These are phyloP conservation scores for Synanthedon tipuliformis DNA, from an alignment of 2,888 invertebrate species.

Conservation along the genomic window DNA sequence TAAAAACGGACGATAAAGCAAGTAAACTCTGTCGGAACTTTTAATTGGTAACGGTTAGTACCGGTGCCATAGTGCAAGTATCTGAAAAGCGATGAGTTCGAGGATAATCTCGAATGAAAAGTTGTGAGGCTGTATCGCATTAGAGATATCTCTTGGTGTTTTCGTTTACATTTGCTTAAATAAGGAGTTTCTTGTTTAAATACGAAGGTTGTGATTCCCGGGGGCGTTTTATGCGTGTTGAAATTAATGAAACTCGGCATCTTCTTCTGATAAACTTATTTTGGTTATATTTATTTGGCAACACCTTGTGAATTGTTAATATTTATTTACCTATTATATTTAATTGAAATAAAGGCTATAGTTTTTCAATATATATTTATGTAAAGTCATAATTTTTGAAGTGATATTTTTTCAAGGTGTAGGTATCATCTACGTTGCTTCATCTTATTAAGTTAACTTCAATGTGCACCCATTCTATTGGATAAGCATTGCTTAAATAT, in stretches of 20 bases:
- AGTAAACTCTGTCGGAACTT: not conserved
- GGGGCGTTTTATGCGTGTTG: constrained; percentile 1
- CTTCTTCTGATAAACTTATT: not conserved
- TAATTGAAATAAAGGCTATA: too few species aligned
- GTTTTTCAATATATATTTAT: too few species aligned
- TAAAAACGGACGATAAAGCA: not conserved
- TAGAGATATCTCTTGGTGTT: constrained; percentile 2
- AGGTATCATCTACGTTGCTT: too few species aligned
- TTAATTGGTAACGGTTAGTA: not conserved
- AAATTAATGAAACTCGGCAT: constrained; percentile 3
- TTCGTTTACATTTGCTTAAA: constrained; percentile 1
- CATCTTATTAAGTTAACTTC: too few species aligned
- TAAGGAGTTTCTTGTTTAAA: constrained; percentile 1
- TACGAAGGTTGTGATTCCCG: not conserved
- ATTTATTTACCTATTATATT: too few species aligned
- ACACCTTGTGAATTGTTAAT: too few species aligned
- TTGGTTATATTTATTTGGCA: too few species aligned
- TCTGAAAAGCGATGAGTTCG: not conserved
- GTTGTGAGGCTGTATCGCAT: not conserved
- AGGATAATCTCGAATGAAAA: not conserved
- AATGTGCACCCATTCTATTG: too few species aligned
- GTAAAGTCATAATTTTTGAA: too few species aligned
- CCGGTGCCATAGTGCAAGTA: not conserved
- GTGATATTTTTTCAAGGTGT: too few species aligned
- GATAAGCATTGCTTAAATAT: too few species aligned